These are phyloP conservation scores for Neogobius melanostomus DNA, from an alignment of 2,113 vertebrate species.

Conservation along the genomic window DNA sequence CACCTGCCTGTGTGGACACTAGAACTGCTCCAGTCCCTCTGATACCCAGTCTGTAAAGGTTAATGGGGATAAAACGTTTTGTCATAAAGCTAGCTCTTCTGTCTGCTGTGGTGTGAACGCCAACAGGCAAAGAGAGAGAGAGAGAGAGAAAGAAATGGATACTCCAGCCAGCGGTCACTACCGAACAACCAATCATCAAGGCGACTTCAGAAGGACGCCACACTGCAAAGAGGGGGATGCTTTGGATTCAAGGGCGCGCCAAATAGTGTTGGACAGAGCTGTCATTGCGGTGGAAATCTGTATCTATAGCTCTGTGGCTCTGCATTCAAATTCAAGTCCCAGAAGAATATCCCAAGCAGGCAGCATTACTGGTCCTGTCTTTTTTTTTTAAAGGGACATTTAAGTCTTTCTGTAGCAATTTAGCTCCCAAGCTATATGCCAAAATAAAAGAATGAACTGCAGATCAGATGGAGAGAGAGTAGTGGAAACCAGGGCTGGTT, in stretches of 20 bases:
- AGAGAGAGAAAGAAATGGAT: constrained; percentile 48
- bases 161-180: constrained; percentile 52
- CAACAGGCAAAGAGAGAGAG: constrained; percentile 30
- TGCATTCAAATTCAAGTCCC: neutral
- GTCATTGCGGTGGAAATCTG: constrained; percentile 4
- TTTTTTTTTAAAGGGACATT: too few species aligned
- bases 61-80: constrained; percentile 74
- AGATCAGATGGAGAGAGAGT: too few species aligned
- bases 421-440: too few species aligned
- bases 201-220: constrained; percentile 53
- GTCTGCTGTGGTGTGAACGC: constrained; percentile 30
- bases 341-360: neutral
- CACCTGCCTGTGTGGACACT: constrained; percentile 49
- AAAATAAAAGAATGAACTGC: too few species aligned
- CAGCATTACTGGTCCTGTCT: neutral
- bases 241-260: constrained; percentile 43
- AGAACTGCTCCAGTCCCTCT: constrained; percentile 54
- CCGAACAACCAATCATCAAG: constrained; percentile 65
- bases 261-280: constrained; percentile 25
- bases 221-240: constrained; percentile 28
- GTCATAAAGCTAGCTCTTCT: constrained; percentile 61
- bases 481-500: too few species aligned
- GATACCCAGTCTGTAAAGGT: constrained; percentile 64
- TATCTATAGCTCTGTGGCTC: neutral
- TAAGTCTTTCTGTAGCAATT: too few species aligned